Base-by-base conservation (phyloP, 2,888 invertebrate species). In the Drosophila sordidula region DNA sequence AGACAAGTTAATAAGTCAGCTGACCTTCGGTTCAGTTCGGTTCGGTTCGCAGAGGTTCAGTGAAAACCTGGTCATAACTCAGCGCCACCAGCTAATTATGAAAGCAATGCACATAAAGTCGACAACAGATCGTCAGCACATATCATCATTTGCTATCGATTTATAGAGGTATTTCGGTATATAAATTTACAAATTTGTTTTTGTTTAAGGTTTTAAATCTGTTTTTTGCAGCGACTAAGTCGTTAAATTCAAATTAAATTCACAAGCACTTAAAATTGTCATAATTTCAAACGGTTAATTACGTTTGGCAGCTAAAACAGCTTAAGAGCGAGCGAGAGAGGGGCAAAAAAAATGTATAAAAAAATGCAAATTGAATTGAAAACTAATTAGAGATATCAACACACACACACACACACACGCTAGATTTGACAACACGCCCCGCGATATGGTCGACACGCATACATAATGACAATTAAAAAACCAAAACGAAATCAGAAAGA, bases 311-410 rank as follows among this genome's bases (percentile, higher is more conserved):
- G 29, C 29, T 29, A 29, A 29, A 29, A 29, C 29, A 29, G 29
- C 9, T 41, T 44, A 41, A 45, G 41, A 52, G 73, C 50, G 41
- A 57, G 26, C 46, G 42, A 45, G 22, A 22, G 11, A 44, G 18
- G 16, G 26, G 5, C 12, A 41, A 46, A 12, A 34, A 25, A 76
- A 83, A 86, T 78, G 86, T 78, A 85, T 36, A 41, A 11, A 18
- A 25, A 83, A 86, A 86, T 86, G 85, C 88, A 86, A 86, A 86
- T 86, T 86, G 72, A 83, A 85, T 86, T 75, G 81, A 75, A 87
- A 83, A 86, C 86, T 85, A 86, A 87, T 86, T 87, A 85, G 68
- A 80, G 75, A 80, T 85, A 82, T 75, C 78, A 72, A 68, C 54
- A 65, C 54, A 49, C 57, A 70, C 32, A 52, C 47, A 45, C 45